These are phyloP conservation scores for Oceanodroma tethys DNA, from an alignment of 2,113 vertebrate species.

Conservation along the genomic window DNA sequence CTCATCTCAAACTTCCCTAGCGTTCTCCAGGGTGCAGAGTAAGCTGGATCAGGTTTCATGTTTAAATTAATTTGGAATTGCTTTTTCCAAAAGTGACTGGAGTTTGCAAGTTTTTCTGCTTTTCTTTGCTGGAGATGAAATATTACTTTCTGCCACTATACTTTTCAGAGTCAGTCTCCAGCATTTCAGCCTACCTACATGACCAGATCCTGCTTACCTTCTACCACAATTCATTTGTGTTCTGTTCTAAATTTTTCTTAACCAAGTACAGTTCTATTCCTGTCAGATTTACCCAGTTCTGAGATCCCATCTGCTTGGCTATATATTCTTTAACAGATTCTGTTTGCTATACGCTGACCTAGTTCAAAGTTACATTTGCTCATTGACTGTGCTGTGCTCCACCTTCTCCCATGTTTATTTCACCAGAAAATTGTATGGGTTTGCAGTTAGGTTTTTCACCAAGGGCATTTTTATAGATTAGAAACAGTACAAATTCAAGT, in stretches of 20 bases:
- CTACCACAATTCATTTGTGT: slow-evolving; percentile 37
- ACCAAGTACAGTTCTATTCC: slow-evolving; percentile 49
- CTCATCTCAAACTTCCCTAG: slow-evolving; percentile 20
- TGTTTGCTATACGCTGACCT: slow-evolving; percentile 47
- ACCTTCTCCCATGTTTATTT: slow-evolving; percentile 46
- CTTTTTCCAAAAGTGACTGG: slow-evolving; percentile 8
- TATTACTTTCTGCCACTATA: background rate
- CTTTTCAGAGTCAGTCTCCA: background rate
- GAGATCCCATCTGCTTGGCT: slow-evolving; percentile 53
- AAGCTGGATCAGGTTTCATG: slow-evolving; percentile 21
- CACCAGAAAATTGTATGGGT: background rate
- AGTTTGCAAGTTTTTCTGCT: slow-evolving; percentile 13
- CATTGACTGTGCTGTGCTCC: slow-evolving; percentile 1
- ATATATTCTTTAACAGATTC: slow-evolving; percentile 35
- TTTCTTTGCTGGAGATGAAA: background rate
- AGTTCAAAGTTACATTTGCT: slow-evolving; percentile 58
- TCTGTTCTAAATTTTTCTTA: slow-evolving; percentile 22
- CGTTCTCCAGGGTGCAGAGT: slow-evolving; percentile 21
- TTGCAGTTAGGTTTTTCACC: slow-evolving; percentile 31
- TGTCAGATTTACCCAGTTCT: slow-evolving; percentile 50
- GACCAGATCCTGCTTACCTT: background rate
- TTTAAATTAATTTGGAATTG: slow-evolving; percentile 51
- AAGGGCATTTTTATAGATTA: slow-evolving; percentile 45
- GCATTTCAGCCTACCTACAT: background rate
- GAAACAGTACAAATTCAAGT: slow-evolving; percentile 38